Evolutionary conservation across 2,797 vertebrate species (phyloP).

Genomic region (Enteromius argenteus): DNA sequence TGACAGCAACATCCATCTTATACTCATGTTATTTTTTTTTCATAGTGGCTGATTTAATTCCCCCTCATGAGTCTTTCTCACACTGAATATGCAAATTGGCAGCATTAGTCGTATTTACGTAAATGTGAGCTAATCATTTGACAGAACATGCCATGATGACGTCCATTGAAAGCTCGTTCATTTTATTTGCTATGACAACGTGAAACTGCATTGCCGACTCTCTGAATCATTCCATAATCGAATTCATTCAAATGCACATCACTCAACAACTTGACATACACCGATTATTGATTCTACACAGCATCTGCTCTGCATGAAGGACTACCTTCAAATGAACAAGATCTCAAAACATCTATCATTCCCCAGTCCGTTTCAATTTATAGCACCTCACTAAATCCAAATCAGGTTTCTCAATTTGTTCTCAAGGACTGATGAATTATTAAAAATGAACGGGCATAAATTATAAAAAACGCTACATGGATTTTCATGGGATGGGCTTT

Average conservation of each 20-base stretch:
- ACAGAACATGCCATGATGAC: background rate
- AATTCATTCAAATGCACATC: constrained; percentile 15
- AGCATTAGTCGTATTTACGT: background rate
- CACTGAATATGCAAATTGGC: background rate
- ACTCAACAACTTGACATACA: constrained; percentile 12
- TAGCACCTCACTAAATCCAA: constrained; percentile 47
- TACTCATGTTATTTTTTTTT: constrained; percentile 3
- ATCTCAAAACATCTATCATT: constrained; percentile 32
- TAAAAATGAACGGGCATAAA: constrained; percentile 56
- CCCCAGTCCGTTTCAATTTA: constrained; percentile 25
- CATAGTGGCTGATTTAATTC: constrained; percentile 8
- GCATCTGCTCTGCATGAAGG: background rate
- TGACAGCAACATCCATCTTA: constrained; percentile 29
- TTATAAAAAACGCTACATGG: constrained; percentile 50
- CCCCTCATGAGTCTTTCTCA: background rate
- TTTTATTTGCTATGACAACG: constrained; percentile 20
- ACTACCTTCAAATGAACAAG: constrained; percentile 3
- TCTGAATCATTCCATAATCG: background rate
- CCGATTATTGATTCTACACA: constrained; percentile 9
- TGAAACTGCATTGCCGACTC: background rate
- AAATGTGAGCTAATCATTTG: background rate
- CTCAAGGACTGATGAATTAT: constrained; percentile 41
- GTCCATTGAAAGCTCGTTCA: background rate
- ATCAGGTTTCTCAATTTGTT: constrained; percentile 55
- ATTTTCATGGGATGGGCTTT: constrained; percentile 41